Evolutionary conservation across 2,113 vertebrate genomes (phyloP).

Genomic region (Campylomormyrus numenius): DNA sequence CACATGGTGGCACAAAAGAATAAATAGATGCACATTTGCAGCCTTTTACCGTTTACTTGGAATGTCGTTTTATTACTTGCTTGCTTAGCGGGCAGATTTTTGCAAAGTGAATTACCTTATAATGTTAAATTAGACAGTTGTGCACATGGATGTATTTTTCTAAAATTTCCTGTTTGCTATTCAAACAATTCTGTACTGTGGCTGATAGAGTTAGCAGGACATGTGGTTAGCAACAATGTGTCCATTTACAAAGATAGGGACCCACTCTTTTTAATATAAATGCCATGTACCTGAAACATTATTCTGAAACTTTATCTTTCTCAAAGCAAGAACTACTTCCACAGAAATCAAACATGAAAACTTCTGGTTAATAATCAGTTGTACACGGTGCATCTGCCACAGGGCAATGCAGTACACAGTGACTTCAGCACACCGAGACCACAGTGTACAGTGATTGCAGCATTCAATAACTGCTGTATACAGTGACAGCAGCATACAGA

Average conservation of each 20-base stretch:
- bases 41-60: not conserved
- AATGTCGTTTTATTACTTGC: not conserved
- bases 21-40: not conserved
- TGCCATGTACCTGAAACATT: not conserved
- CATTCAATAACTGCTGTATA: too few species aligned
- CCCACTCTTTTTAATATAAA: not conserved
- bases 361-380: not conserved
- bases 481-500: not conserved
- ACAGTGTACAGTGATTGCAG: not conserved
- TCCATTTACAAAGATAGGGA: not conserved
- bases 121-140: not conserved
- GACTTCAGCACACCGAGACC: not conserved
- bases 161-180: not conserved
- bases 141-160: not conserved
- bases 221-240: not conserved
- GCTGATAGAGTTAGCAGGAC: not conserved
- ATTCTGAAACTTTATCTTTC: not conserved
- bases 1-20: conserved; percentile 48
- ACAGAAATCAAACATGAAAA: not conserved
- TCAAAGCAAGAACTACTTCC: not conserved
- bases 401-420: not conserved
- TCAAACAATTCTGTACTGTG: not conserved
- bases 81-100: not conserved
- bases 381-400: not conserved
- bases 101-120: not conserved